A percentile compares a stretch with the other conserved stretches of the same genome.
These are phyloP conservation scores for Pelusios castaneus DNA, from an alignment of 2,113 vertebrate genomes.

Conservation along the genomic window DNA sequence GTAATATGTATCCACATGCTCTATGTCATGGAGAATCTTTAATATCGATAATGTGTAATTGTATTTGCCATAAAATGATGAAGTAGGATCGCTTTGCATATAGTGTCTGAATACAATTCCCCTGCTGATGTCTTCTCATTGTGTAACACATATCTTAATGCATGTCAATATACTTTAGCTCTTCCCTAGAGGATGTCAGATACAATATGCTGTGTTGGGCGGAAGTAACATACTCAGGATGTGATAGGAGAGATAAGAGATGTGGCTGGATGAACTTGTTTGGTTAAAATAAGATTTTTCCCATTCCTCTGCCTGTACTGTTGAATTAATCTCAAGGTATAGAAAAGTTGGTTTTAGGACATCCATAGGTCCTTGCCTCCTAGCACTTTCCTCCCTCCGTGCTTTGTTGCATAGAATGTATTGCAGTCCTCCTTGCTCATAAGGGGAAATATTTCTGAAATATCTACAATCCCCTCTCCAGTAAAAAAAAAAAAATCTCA, in stretches of 20 bases:
- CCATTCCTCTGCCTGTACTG: not conserved
- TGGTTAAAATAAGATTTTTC: not conserved
- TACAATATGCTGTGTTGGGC: not conserved
- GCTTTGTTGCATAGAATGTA: not conserved
- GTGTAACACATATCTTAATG: slow-evolving; percentile 27
- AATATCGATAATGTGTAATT: slow-evolving; percentile 10
- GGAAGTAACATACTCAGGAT: not conserved
- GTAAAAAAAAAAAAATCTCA: not conserved
- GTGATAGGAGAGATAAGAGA: not conserved
- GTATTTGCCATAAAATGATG: slow-evolving; percentile 26
- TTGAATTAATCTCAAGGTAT: fast-evolving
- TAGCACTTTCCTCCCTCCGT: too few relatives aligned
- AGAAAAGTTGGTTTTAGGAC: not conserved
- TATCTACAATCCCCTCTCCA: not conserved
- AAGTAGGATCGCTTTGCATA: slow-evolving; percentile 9
- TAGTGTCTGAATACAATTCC: not conserved
- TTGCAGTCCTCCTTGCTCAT: not conserved
- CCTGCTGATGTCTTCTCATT: slow-evolving; percentile 15
- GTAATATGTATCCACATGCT: slow-evolving; percentile 20
- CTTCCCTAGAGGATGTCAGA: slow-evolving; percentile 1
- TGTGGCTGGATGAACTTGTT: fast-evolving
- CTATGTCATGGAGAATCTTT: slow-evolving; percentile 27
- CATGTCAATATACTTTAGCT: slow-evolving; percentile 17
- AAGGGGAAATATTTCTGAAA: not conserved
- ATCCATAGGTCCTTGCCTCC: not conserved